These are phyloP conservation scores for Rutilus rutilus DNA, from an alignment of 2,113 vertebrate genomes.

Conservation along the genomic window DNA sequence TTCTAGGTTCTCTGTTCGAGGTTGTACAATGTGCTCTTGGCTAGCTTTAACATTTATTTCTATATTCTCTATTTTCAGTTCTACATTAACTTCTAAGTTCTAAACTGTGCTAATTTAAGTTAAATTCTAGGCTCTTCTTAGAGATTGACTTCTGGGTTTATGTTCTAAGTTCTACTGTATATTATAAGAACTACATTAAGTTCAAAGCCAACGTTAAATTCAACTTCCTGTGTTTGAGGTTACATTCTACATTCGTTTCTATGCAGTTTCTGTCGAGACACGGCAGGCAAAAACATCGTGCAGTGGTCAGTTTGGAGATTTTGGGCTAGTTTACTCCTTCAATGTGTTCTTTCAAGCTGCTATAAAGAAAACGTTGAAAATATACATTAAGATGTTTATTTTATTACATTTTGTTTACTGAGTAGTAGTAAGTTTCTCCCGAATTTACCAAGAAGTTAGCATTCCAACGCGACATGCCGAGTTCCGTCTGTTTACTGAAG, in stretches of 20 bases:
- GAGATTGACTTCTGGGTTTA: not conserved
- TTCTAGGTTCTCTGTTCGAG: not conserved
- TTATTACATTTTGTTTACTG: too few relatives aligned
- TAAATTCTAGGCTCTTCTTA: not conserved
- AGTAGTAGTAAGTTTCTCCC: too few relatives aligned
- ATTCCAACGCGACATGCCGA: too few relatives aligned
- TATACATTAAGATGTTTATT: too few relatives aligned
- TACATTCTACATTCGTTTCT: not conserved
- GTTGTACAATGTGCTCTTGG: not conserved
- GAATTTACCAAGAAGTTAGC: too few relatives aligned
- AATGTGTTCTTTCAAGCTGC: too few relatives aligned
- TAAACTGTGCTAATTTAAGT: not conserved
- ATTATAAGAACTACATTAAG: not conserved
- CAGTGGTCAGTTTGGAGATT: too few relatives aligned
- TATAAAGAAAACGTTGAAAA: too few relatives aligned
- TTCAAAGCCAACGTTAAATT: not conserved
- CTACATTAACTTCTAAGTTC: not conserved
- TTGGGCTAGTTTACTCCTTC: too few relatives aligned
- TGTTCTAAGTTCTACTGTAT: not conserved
- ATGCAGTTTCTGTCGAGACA: too few relatives aligned
- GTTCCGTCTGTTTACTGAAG: too few relatives aligned
- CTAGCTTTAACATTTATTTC: not conserved
- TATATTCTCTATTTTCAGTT: not conserved
- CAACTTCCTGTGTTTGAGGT: not conserved
- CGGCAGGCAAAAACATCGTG: too few relatives aligned